Percentiles rank a stretch among this genome's conserved stretches.
These are phyloP conservation scores for Hylia prasina DNA, from an alignment of 2,113 vertebrate species.

Conservation along the genomic window DNA sequence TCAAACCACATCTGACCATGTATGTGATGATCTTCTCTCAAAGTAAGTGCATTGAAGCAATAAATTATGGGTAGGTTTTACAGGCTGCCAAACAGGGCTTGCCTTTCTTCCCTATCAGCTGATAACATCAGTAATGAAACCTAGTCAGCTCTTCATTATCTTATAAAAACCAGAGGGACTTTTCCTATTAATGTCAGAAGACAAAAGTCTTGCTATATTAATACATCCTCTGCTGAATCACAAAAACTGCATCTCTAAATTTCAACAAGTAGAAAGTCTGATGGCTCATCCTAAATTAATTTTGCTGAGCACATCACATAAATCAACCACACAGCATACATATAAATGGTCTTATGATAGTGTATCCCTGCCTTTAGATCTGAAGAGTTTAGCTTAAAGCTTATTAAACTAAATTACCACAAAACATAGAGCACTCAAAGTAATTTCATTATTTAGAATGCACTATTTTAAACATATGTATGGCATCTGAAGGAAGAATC, in stretches of 20 bases:
- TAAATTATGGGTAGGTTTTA: neutral
- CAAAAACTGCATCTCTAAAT: neutral
- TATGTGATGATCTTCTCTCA: neutral
- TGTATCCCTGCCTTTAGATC: neutral
- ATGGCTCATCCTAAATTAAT: neutral
- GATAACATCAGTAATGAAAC: neutral
- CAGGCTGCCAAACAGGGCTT: neutral
- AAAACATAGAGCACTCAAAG: neutral
- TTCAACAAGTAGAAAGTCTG: neutral
- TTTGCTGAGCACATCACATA: neutral
- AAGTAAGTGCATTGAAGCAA: neutral
- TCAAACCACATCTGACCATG: neutral
- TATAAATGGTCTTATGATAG: neutral
- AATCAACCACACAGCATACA: neutral
- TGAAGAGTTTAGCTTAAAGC: neutral
- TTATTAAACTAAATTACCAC: neutral
- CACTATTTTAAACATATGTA: neutral
- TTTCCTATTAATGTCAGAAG: neutral
- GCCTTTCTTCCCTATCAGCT: neutral
- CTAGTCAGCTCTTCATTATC: neutral
- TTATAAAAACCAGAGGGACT: neutral
- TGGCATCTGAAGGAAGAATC: neutral
- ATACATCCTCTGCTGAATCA: neutral
- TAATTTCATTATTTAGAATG: neutral
- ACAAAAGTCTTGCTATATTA: neutral